Evolutionary conservation across 2,113 vertebrate genomes (phyloP).

Genomic region (Melanerpes aurifrons): DNA sequence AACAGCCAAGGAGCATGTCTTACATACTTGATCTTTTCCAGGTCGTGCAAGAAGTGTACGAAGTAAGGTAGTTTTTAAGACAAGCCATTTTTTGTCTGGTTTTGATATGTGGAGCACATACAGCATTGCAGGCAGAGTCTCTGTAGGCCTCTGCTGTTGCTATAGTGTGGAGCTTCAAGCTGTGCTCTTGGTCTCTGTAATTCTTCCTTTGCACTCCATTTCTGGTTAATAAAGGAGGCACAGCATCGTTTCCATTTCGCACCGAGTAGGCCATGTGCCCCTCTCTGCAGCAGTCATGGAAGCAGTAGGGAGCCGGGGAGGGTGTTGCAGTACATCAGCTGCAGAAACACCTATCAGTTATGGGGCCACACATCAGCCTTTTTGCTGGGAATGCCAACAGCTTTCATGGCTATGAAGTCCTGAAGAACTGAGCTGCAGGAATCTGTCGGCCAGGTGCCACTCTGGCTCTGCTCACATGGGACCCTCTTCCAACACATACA

Average conservation of each 20-base stretch:
- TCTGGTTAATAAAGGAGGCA: background rate
- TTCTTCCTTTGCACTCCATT: background rate
- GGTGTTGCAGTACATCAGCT: background rate
- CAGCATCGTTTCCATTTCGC: rapidly evolving
- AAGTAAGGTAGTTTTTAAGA: background rate
- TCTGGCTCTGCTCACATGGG: background rate
- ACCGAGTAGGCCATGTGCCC: background rate
- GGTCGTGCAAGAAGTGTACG: background rate
- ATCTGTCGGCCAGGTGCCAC: background rate
- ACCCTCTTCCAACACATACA: background rate
- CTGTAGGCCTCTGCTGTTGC: background rate
- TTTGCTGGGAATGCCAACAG: background rate
- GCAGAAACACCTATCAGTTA: background rate
- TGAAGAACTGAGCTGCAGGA: background rate
- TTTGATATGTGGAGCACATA: background rate
- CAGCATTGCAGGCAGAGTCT: background rate
- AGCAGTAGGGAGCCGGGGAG: background rate
- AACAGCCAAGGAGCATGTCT: background rate
- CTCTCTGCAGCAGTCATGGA: background rate
- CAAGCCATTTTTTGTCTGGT: background rate
- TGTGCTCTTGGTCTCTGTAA: background rate
- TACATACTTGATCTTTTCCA: background rate
- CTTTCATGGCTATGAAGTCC: background rate
- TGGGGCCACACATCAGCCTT: background rate
- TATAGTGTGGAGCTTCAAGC: background rate